phyloP scores from a whole-genome alignment of 2,113 vertebrate species.

The Lipotes vexillifer region DNA sequence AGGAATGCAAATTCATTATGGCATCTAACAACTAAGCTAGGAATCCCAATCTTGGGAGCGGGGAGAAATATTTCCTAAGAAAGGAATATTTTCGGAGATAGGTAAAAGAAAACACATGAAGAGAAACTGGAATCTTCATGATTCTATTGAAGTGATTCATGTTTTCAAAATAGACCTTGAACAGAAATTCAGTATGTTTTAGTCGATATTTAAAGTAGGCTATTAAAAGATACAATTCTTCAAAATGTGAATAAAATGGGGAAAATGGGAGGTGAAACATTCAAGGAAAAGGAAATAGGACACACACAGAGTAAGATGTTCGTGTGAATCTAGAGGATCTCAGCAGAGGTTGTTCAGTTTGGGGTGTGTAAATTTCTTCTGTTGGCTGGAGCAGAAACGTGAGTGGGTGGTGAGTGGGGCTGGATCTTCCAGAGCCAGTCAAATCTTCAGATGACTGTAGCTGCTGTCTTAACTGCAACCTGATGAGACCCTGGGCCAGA shows the following conservation, averaged over 20 bases:
- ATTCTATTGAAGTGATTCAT: not conserved
- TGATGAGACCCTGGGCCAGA: not conserved
- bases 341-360: too few relatives aligned
- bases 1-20: not conserved
- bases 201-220: not conserved
- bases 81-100: not conserved
- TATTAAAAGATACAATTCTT: not conserved
- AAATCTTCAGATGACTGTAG: not conserved
- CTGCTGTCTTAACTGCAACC: not conserved
- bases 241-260: not conserved
- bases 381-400: not conserved
- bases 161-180: not conserved
- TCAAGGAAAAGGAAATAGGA: not conserved
- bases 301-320: rapidly evolving
- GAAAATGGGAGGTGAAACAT: not conserved
- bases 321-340: not conserved
- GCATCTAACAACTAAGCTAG: not conserved
- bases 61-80: not conserved
- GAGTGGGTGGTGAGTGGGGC: not conserved
- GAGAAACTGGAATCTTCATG: not conserved
- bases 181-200: not conserved
- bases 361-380: not conserved
- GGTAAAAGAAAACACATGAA: not conserved
- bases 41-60: not conserved
- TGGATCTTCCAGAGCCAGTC: not conserved